Conservation (phyloP, 2,113 vertebrate genomes). For the Monarcha castaneiventris region DNA sequence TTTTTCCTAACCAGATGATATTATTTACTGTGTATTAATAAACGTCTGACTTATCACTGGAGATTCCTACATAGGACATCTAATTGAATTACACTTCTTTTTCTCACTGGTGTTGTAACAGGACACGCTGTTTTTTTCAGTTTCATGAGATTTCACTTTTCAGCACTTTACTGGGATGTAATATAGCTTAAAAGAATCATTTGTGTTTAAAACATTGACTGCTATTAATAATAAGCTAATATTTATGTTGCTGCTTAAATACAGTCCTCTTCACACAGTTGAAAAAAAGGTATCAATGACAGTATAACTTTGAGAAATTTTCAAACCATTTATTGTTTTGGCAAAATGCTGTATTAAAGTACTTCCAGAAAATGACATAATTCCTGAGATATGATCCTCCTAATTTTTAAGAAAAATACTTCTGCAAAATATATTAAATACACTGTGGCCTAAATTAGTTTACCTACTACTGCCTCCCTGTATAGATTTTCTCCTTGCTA, state of each 20-base stretch:
- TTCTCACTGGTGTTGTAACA: background rate
- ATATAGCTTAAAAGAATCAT: background rate
- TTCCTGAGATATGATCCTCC: background rate
- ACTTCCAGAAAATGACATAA: background rate
- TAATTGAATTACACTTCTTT: background rate
- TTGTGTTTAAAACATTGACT: background rate
- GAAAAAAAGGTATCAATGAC: background rate
- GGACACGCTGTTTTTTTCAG: background rate
- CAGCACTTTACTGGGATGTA: background rate
- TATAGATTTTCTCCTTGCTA: background rate
- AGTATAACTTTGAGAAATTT: background rate
- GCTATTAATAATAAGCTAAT: background rate
- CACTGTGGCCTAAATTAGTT: background rate
- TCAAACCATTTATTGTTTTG: background rate
- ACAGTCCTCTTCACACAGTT: background rate
- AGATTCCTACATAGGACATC: background rate
- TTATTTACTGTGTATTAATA: background rate
- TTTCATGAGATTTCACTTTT: background rate
- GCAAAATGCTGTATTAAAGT: background rate
- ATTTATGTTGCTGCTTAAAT: background rate
- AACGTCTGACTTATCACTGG: background rate
- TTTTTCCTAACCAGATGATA: background rate
- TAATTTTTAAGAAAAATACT: background rate
- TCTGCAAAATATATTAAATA: background rate
- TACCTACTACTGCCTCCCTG: background rate